A percentile compares a stretch with the other conserved stretches of the same genome.
phyloP scores from a whole-genome alignment of 2,113 vertebrate genomes.

The Gambusia affinis region DNA sequence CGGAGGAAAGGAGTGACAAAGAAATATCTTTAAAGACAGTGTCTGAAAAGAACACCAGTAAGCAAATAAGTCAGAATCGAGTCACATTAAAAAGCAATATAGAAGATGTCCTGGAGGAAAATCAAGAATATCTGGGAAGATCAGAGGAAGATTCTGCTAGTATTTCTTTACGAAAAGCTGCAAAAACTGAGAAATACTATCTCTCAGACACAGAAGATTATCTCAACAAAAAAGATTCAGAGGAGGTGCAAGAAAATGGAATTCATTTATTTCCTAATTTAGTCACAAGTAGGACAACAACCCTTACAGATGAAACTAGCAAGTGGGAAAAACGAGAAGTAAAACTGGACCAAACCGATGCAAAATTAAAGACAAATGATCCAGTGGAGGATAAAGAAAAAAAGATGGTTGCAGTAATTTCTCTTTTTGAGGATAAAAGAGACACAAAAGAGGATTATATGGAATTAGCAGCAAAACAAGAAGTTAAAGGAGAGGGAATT shows the following conservation, averaged over 20 bases:
- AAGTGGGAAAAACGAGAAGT: background rate
- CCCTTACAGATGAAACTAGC: background rate
- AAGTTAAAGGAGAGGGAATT: constrained; percentile 5
- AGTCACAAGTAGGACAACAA: background rate
- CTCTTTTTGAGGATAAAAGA: constrained; percentile 1
- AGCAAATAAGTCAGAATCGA: background rate
- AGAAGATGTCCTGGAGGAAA: background rate
- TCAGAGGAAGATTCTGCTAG: constrained; percentile 12
- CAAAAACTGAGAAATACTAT: constrained; percentile 3
- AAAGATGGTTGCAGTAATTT: constrained; percentile 51
- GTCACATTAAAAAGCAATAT: background rate
- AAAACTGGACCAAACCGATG: background rate
- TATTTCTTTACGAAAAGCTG: constrained; percentile 2
- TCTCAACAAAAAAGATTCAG: too few species aligned
- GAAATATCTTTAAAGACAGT: constrained; percentile 1
- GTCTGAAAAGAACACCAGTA: background rate
- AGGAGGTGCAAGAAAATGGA: too few species aligned
- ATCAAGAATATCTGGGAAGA: constrained; percentile 2
- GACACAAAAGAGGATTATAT: background rate
- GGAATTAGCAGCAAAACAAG: background rate
- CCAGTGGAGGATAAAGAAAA: constrained; percentile 35
- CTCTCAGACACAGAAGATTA: background rate
- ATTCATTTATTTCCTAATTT: background rate
- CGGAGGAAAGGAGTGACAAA: constrained; percentile 8
- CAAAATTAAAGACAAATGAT: constrained; percentile 1